Conservation (phyloP, 2,888 invertebrate genomes). For the Scotopteryx bipunctaria region DNA sequence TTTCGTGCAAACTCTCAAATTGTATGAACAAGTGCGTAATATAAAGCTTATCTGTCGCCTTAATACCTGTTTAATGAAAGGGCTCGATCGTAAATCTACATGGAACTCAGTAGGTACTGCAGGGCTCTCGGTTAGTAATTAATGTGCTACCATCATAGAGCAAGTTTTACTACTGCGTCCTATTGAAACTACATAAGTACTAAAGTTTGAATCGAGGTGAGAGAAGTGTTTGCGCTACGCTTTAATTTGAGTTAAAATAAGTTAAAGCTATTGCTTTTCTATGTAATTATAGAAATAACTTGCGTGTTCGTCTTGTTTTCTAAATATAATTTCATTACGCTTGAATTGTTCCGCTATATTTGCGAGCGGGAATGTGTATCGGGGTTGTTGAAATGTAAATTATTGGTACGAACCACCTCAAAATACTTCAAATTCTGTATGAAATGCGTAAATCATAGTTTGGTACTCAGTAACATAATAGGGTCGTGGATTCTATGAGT, state of each 20-base stretch:
- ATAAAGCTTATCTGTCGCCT: constrained; percentile 75
- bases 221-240: constrained; percentile 69
- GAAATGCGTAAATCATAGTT: background rate
- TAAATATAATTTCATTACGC: constrained; percentile 18
- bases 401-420: constrained; percentile 5
- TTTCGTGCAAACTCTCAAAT: constrained; percentile 69
- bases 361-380: constrained; percentile 14
- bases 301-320: constrained; percentile 26
- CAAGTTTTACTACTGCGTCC: constrained; percentile 73
- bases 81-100: constrained; percentile 82
- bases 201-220: constrained; percentile 70
- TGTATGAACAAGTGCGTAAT: constrained; percentile 75
- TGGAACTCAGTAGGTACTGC: constrained; percentile 78
- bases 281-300: constrained; percentile 43
- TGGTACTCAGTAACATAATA: background rate
- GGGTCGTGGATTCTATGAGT: background rate
- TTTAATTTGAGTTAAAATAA: constrained; percentile 73
- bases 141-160: constrained; percentile 76
- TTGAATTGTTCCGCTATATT: constrained; percentile 25
- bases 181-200: constrained; percentile 77
- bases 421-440: constrained; percentile 10
- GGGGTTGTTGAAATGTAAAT: constrained; percentile 18
- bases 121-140: constrained; percentile 76
- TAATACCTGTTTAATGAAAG: constrained; percentile 82
- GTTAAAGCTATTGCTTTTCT: constrained; percentile 57